Evolutionary conservation across 2,888 invertebrate genomes (phyloP), one percentile per base, ranked within the genome.

Genomic region (Mythimna impura): DNA sequence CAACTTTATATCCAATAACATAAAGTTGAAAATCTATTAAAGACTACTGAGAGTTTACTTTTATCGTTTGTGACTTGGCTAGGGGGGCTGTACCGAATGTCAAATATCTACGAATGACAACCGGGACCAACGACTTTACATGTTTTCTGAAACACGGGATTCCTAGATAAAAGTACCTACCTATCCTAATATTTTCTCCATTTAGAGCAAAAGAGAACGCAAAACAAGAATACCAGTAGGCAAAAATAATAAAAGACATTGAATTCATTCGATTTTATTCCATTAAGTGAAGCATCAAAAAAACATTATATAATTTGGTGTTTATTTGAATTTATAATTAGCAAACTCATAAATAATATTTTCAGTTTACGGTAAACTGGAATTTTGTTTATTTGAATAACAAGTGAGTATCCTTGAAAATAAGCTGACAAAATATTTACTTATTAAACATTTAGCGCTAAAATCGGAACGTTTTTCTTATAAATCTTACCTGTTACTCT

Each of bases 391-490:
- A 66, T 77, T 77, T 60, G 40, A 50, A 66, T 67, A 68, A 61
- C 3, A 34, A 63, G 10, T 34, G 8, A 10, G 9, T 36, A 57
- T 62, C 71, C 80, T 79, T 76, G 61, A 58, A 61, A 57, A 61
- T n/a, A 2, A 50, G n/a, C 6, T 54, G 20, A 54, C 12, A 55
- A 52, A 34, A 76, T 79, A 79, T 79, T 67, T 54, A 67, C 52
- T 7, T 61, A 10, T 43, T 60, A 43, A 57, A 67, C 36, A 62
- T 58, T 43, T 3, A 36, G 30, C 60, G 34, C 61, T 52, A 25
- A 65, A 66, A 61, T 50, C 6, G 52, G 52, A 78, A 10, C 66
- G 36, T 63, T 68, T 68, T 58, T 65, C 30, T n/a, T 36, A 58
- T 54, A 52, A 62, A 54, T 43, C 10, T 25, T 34, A 66, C 43